phyloP scores from a whole-genome alignment of 2,113 vertebrate species.

The Phylloscopus trochilus region DNA sequence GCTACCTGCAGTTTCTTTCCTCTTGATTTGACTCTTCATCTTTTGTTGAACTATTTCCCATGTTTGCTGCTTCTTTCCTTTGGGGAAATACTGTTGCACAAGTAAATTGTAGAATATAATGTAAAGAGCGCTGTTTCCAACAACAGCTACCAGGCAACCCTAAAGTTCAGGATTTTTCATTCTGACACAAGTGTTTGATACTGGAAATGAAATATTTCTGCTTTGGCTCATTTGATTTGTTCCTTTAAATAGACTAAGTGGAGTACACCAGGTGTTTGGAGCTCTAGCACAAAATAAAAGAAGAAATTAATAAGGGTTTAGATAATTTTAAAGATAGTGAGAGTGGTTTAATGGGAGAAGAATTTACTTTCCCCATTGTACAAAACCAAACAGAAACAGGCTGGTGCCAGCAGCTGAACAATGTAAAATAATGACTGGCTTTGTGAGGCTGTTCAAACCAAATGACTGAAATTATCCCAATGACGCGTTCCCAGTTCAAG shows the following conservation, averaged over 20 bases:
- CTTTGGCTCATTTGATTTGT: background rate
- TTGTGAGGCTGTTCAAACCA: background rate
- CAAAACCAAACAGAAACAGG: background rate
- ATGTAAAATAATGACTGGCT: background rate
- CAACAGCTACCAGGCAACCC: constrained; percentile 5
- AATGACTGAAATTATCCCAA: background rate
- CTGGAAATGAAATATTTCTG: background rate
- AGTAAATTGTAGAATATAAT: background rate
- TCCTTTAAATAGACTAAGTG: background rate
- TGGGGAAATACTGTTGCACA: background rate
- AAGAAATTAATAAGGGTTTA: background rate
- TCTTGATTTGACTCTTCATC: background rate
- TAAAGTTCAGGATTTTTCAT: constrained; percentile 9
- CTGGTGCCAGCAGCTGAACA: background rate
- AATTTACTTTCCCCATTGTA: background rate
- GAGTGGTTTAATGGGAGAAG: background rate
- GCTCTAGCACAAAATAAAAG: background rate
- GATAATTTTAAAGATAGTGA: background rate
- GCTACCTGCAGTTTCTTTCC: background rate
- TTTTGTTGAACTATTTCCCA: background rate
- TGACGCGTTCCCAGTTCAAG: background rate
- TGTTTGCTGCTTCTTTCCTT: background rate
- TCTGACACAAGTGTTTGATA: background rate
- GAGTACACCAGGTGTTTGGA: background rate
- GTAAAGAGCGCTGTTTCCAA: background rate